phyloP scores from a whole-genome alignment of 2,888 invertebrate species.

The Oxyteleia sp. region DNA sequence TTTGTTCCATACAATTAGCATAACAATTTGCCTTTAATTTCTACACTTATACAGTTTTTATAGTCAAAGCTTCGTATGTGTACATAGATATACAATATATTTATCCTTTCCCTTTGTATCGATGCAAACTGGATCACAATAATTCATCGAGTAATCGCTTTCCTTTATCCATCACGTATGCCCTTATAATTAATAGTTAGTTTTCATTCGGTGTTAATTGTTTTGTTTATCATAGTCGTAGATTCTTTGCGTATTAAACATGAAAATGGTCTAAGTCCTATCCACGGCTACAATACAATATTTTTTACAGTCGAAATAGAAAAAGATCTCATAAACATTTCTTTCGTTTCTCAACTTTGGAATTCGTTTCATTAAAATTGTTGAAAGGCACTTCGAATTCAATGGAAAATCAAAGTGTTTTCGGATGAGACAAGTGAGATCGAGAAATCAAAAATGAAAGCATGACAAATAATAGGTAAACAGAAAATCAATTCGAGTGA shows the following conservation, averaged over 20 bases:
- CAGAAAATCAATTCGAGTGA: too few relatives aligned
- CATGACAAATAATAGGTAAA: too few relatives aligned
- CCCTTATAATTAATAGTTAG: conserved; percentile 46
- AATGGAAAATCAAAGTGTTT: too few relatives aligned
- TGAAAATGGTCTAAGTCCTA: conserved; percentile 79
- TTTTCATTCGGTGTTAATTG: conserved; percentile 43
- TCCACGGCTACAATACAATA: conserved; percentile 75
- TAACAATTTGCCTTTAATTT: conserved; percentile 14
- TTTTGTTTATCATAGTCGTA: conserved; percentile 44
- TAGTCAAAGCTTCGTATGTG: conserved; percentile 44
- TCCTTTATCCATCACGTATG: conserved; percentile 62
- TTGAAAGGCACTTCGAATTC: too few relatives aligned
- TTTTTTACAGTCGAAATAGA: conserved; percentile 48
- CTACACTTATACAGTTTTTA: conserved; percentile 21
- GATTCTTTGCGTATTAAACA: conserved; percentile 58
- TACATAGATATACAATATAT: conserved; percentile 46
- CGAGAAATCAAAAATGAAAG: too few relatives aligned
- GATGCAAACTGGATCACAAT: conserved; percentile 86
- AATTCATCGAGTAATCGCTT: conserved; percentile 68
- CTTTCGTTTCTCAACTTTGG: too few relatives aligned
- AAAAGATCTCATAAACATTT: conserved; percentile 64
- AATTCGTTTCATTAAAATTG: too few relatives aligned
- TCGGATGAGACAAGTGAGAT: too few relatives aligned
- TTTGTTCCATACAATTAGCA: conserved; percentile 5
- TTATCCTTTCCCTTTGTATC: conserved; percentile 67